Base-by-base conservation (phyloP, 2,888 invertebrate species). In the Spialia ferax region DNA sequence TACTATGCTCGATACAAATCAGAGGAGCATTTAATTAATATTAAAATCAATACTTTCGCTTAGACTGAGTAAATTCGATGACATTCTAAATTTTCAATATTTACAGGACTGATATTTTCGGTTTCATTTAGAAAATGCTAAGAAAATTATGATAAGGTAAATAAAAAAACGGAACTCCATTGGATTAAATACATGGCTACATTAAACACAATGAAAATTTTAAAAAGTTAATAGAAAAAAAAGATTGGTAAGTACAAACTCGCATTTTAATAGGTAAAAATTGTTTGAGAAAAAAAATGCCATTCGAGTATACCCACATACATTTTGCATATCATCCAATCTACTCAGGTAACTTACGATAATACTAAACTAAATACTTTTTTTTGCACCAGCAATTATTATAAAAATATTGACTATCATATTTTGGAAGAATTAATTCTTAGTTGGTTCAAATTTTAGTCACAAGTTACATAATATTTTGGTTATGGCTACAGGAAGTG, bases 371-470 rank as follows among this genome's bases (percentile, higher is more conserved):
- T 84, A 86, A 84, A 86, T 84, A 85, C 76, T 79, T 79, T 77
- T n/a, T 79, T 75, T 84, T 83, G 88, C 88, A 84, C 82, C 86
- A 83, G 87, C 85, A 80, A 81, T 78, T 78, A 74, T 77, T 86
- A 89, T 86, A 89, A 88, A 89, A 89, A 88, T 89, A 88, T 88
- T 86, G 86, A 85, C 86, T 83, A 83, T 80, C 73, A 80, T 78
- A 80, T 80, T 79, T 80, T 83, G 82, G 83, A 83, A 83, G 83
- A 81, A 73, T 77, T 76, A 75, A 71, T 75, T 74, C 72, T 70
- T 74, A 71, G 63, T 71, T 69, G 55, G 61, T 67, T 50, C 60
- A 67, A 56, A 63, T 69, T 69, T 61, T 60, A 66, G 50, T 63
- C 38, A 60, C 69, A 63, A 67, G 54, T 69, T 69, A 71, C 71